Base-by-base conservation (phyloP, 1,140 invertebrate species). In the Alviniconcha marisindica region DNA sequence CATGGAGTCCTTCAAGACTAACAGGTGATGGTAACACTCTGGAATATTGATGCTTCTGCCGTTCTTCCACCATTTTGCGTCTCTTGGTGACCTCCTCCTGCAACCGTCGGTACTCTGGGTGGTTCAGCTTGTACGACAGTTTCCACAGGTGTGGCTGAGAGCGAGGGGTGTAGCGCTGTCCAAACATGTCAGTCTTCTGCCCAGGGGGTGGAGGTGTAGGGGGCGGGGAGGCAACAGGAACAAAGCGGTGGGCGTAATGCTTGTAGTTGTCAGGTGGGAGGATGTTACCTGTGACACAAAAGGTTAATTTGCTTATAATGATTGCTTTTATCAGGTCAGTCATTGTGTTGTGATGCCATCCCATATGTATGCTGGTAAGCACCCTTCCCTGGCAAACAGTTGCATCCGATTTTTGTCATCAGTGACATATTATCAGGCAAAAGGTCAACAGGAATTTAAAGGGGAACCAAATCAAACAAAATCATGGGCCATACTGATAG, bases 221-320 rank as follows among this genome's bases (percentile, higher is more conserved):
- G 7, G 87, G 87, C 21, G 87, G 77, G 15, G 88, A 87, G 2
- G 77, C 76, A 14, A 86, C 12, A 5, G 91, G 89, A 14, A 91
- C 69, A 85, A 92, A 92, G 31, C 88, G 81, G 63, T 88, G 90
- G 56, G 88, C 87, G 84, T 93, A 92, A 80, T 90, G 92, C 81
- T 91, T 91, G 85, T 91, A 92, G 85, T 93, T 91, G 60, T 90
- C 89, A 48, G 92, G 92, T 60, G 92, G 91, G 48, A 91, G 84
- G 77, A 93, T 93, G 74, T 91, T 89, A 33, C 92, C 92, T 92
- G 84, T 2, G 88, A 84, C 56, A 66, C 69, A 83, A 38, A 81
- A 14, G 56, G 56, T 5, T n/a, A 60, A 5, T 10, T 18, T 48
- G 44, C 44, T 48, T n/a, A n/a, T n/a, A n/a, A n/a, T n/a, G n/a